Conservation (phyloP, 1,140 invertebrate genomes). For the Reticulitermes speratus region DNA sequence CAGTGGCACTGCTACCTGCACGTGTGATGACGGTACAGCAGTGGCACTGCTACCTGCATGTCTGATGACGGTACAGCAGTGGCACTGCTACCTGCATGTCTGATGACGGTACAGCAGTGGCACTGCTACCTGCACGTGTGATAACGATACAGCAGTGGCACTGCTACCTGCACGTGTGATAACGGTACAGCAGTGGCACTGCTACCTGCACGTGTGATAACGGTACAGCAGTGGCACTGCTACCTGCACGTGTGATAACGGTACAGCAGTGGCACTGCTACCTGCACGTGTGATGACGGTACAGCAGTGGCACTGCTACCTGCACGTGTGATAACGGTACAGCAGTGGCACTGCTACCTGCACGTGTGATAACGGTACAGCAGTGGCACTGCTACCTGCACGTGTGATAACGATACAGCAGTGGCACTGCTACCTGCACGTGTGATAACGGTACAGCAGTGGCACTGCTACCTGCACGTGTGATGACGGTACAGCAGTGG, state of each 20-base stretch:
- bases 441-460: not conserved
- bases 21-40: not conserved
- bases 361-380: not conserved
- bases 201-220: too few relatives aligned
- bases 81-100: too few relatives aligned
- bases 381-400: too few relatives aligned
- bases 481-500: not conserved
- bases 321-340: not conserved
- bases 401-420: not conserved
- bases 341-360: too few relatives aligned
- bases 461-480: too few relatives aligned
- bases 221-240: not conserved
- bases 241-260: not conserved
- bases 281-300: not conserved
- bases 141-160: not conserved
- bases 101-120: not conserved
- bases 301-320: not conserved
- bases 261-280: not conserved
- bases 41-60: too few relatives aligned
- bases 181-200: not conserved
- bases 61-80: not conserved
- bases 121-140: too few relatives aligned
- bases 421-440: too few relatives aligned
- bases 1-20: too few relatives aligned
- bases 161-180: too few relatives aligned